Evolutionary conservation across 2,888 invertebrate genomes (phyloP), one percentile per base, ranked within the genome.

Genomic region (Plutella xylostella): DNA sequence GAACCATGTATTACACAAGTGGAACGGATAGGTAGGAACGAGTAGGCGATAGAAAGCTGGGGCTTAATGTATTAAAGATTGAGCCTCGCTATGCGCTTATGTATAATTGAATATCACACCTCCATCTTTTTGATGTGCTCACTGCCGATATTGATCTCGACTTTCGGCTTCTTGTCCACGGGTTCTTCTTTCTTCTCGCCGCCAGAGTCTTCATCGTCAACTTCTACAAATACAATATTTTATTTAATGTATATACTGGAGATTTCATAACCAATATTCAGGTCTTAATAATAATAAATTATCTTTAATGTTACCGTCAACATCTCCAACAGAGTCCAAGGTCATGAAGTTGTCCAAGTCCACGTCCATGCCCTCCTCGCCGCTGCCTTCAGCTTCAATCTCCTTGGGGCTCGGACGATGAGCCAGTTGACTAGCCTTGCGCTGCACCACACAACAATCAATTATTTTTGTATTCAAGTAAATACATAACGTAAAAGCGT

Each of bases 261-360:
- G 14, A 1, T 17, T 9, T n/a, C 33, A 1, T 3, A 34, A 34
- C n/a, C 3, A 34, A 34, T 2, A 34, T 6, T 15, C n/a, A 34
- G 9, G 17, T 15, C 17, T 14, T 3, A 7, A 15, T 2, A 17
- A 9, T 4, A n/a, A 9, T 34, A 15, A 14, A 11, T 34, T 34
- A 34, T 50, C 37, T 41, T 43, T 30, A 21, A 55, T 60, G 68
- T 76, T 77, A 88, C 90, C 91, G 72, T 93, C 93, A 19, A 92
- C 91, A 71, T 93, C 93, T 6, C 94, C 94, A 22, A 94, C 92
- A 3, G 94, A 93, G 72, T 94, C 94, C n/a, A 94, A 87, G 1
- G 94, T 93, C 86, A 93, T 91, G 63, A 93, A 94, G 63, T 93
- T 92, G 54, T 93, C 93, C 52, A 94, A 82, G 74, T 92, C 91